phyloP scores from a whole-genome alignment of 2,888 invertebrate genomes.

The Erebia aethiops region DNA sequence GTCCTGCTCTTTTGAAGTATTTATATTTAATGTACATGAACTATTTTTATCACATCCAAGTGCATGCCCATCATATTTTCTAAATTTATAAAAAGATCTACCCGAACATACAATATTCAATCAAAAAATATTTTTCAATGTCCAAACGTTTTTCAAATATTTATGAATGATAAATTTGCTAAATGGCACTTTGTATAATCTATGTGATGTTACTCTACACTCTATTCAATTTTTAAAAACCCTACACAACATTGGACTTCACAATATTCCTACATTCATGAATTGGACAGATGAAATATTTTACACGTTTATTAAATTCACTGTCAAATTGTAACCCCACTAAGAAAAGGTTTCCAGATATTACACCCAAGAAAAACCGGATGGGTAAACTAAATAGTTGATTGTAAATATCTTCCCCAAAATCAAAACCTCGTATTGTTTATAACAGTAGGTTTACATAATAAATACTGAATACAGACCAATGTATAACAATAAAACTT shows the following conservation, averaged over 20 bases:
- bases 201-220: conserved; percentile 37
- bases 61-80: conserved; percentile 27
- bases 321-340: background rate
- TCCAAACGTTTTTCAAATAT: conserved; percentile 21
- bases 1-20: no score
- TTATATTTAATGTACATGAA: background rate
- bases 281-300: conserved; percentile 52
- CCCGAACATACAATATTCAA: conserved; percentile 9
- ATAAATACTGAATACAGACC: background rate
- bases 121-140: conserved; percentile 26
- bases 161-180: conserved; percentile 37
- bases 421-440: background rate
- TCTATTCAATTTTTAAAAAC: conserved; percentile 56
- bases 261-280: no score
- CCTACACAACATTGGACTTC: no score
- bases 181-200: conserved; percentile 39
- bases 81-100: conserved; percentile 6
- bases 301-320: conserved; percentile 3
- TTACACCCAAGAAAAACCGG: no score
- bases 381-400: no score
- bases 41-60: conserved; percentile 27
- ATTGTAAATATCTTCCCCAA: background rate
- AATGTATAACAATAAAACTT: conserved; percentile 14
- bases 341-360: background rate
- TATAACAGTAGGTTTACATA: background rate